Base-by-base conservation (phyloP, 2,888 invertebrate species). In the Polymixis lichenea region DNA sequence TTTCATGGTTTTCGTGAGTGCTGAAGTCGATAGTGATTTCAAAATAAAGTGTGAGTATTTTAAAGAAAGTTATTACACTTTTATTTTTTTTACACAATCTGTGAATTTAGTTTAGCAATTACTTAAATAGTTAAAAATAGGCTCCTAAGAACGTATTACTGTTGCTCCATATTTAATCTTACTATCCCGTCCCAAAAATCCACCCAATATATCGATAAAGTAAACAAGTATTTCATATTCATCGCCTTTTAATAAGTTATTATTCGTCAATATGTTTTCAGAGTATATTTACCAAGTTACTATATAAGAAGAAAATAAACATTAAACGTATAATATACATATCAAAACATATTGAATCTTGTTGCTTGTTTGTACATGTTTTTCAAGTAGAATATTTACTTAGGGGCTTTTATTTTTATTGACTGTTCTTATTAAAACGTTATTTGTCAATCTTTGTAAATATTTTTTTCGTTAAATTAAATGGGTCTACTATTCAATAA, bases 231-330 rank as follows among this genome's bases (percentile, higher is more conserved):
- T 55, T 43, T 60, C 28, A 55, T 70, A 70, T 82, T 49, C 69
- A 60, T 64, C 17, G 22, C 56, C 56, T 81, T 81, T 61, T 64
- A 64, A 73, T 73, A 83, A 78, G 19, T 78, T 80, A 82, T 76
- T 62, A 80, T 74, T 62, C 15, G 25, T 82, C 77, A 77, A 82
- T 82, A 82, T 65, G 49, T 80, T 70, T 55, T 53, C 64, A 69
- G 11, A 46, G 51, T 60, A 28, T 68, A 56, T 83, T 80, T 80
- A 60, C 58, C 22, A 32, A 71, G 55, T 49, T 55, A n/a, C 15
- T 55, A 49, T 19, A 15, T 43, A 17, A 55, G 70, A 49, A 70
- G 46, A 61, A 66, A 68, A 80, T 75, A 71, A 70, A 80, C 19
- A 78, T 61, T 25, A 49, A 17, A 28, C 15, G 19, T 58, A 67